A percentile compares a stretch with the other conserved stretches of the same genome.
These are phyloP conservation scores for Disparrhopalites patrizii DNA, from an alignment of 2,888 invertebrate genomes.

Conservation along the genomic window DNA sequence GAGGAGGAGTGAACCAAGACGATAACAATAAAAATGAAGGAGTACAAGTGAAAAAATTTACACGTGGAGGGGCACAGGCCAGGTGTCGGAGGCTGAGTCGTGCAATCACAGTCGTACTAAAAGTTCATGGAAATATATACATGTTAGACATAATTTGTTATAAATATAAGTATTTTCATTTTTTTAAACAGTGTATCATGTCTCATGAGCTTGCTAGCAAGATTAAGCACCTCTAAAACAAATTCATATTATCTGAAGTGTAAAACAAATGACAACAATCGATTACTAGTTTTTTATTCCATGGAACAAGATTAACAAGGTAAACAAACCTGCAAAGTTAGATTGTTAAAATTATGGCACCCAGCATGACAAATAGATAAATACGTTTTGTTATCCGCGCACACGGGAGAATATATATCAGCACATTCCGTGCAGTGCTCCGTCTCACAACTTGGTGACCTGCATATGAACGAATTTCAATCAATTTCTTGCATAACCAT, in stretches of 20 bases:
- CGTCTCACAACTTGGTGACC: slow-evolving; percentile 32
- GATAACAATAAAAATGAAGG: slow-evolving; percentile 75
- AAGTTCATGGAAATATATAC: no score
- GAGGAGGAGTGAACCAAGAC: slow-evolving; percentile 90
- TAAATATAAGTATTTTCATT: no score
- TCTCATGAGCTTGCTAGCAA: no score
- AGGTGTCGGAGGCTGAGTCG: slow-evolving; percentile 53
- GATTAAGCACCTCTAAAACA: no score
- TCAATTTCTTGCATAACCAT: no score
- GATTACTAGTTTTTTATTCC: no score
- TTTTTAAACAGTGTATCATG: no score
- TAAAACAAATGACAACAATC: no score
- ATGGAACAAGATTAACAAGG: no score
- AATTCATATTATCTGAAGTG: no score
- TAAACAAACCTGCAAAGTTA: slow-evolving; percentile 18
- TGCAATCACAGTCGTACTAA: slow-evolving; percentile 24
- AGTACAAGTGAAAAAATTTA: slow-evolving; percentile 73
- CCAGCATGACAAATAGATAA: slow-evolving; percentile 88
- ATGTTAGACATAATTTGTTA: no score
- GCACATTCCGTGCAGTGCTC: slow-evolving; percentile 24
- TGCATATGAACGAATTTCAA: slow-evolving; percentile 5
- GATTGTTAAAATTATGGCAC: slow-evolving; percentile 55
- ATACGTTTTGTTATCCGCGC: slow-evolving; percentile 77
- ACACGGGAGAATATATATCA: slow-evolving; percentile 71
- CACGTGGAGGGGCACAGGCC: slow-evolving; percentile 80